phyloP scores from a whole-genome alignment of 2,888 invertebrate species.

The Euplagia quadripunctaria region DNA sequence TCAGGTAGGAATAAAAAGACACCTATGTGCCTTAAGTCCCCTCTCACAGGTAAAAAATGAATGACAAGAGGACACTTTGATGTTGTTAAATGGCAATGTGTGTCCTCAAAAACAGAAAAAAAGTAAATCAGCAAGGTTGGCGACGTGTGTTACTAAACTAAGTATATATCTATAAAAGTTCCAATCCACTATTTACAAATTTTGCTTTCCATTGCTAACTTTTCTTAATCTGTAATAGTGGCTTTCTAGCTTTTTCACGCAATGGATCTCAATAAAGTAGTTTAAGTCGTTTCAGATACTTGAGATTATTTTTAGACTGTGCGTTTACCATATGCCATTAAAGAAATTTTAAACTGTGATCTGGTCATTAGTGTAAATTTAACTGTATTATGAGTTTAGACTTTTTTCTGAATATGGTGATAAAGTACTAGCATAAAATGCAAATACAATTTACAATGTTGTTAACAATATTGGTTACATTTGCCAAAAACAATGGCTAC shows the following conservation, averaged over 20 bases:
- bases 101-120: slow-evolving; percentile 74
- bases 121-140: slow-evolving; percentile 68
- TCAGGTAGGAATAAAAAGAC: slow-evolving; percentile 44
- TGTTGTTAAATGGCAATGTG: slow-evolving; percentile 73
- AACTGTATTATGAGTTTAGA: slow-evolving; percentile 30
- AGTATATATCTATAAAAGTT: slow-evolving; percentile 35
- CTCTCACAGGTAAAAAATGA: slow-evolving; percentile 61
- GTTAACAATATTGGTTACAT: slow-evolving; percentile 40
- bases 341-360: slow-evolving; percentile 55
- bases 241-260: slow-evolving; percentile 6
- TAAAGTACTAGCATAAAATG: slow-evolving; percentile 24
- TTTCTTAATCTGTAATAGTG: slow-evolving; percentile 1
- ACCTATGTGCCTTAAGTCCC: slow-evolving; percentile 43
- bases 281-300: slow-evolving; percentile 36
- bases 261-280: slow-evolving; percentile 29
- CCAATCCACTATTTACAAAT: slow-evolving; percentile 20
- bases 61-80: slow-evolving; percentile 68
- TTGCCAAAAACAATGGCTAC: slow-evolving; percentile 51
- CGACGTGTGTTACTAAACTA: slow-evolving; percentile 60
- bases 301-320: slow-evolving; percentile 41
- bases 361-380: slow-evolving; percentile 42
- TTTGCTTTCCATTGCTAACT: slow-evolving; percentile 34
- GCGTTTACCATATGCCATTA: slow-evolving; percentile 65
- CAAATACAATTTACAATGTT: slow-evolving; percentile 24
- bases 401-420: slow-evolving; percentile 27